Base-by-base conservation (phyloP, 2,113 vertebrate genomes). In the Epinephelus cyanopodus region DNA sequence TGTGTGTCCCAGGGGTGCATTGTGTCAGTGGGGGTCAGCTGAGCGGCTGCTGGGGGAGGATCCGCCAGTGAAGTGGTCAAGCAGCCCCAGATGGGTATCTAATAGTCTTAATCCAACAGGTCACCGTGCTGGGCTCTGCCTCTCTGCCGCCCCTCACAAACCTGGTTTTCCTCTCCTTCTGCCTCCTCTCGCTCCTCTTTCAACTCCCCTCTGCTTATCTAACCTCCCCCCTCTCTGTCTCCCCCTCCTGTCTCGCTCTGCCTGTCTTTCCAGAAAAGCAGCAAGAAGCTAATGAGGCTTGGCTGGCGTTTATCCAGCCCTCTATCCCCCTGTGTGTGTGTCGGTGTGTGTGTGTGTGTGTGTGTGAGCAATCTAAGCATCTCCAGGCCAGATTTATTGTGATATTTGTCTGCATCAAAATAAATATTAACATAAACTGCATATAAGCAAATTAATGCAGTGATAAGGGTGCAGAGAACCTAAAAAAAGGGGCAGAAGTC, bases 31-130 rank as follows among this genome's bases (percentile, higher is more conserved):
- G 60, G 84, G 91, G 90, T 92, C 89, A 90, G 83, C 64, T 76
- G 82, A 90, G 84, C 91, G 90, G 89, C 93, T 91, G 92, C 71
- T 88, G 85, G 86, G 90, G 94, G 93, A 90, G 88, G 93, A 85
- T 90, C 87, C 19, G 70, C 77, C 83, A 87, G 82, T 91, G 90
- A 90, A 92, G 90, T 92, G 93, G 91, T 94, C 94, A 94, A 93
- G 87, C 90, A 84, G 90, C 87, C 92, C 91, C 94, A 95, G 92
- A 94, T 93, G 93, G 93, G 90, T 93, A 92, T 92, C 91, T 93
- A 94, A 94, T 93, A 92, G 92, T 89, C 90, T 81, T 94, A 93
- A 94, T 94, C 93, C 92, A 94, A 90, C 94, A 94, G 93, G 93
- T 94, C 92, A 93, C 37, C 17, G 15, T 76, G 68, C 64, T 25